Conservation (phyloP, 2,888 invertebrate genomes). For the Gastracanthus pulcherrimus region DNA sequence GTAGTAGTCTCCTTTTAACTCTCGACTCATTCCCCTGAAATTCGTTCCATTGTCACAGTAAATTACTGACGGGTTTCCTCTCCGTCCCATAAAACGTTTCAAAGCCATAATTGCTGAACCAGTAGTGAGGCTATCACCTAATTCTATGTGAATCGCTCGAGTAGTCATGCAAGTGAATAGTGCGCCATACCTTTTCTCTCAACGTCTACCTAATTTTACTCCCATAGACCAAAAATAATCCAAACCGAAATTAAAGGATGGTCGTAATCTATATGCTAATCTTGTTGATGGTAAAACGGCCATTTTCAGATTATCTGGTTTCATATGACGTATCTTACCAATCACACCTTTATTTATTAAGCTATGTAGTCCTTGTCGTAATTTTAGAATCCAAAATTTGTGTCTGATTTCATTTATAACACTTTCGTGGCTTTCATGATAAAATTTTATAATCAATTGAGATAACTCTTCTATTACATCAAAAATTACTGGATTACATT, state of each 20-base stretch:
- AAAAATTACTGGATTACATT: neutral
- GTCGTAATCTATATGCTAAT: too few relatives aligned
- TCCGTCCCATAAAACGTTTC: neutral
- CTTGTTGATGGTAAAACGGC: conserved; percentile 43
- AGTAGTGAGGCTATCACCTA: neutral
- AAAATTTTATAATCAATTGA: neutral
- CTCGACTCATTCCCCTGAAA: neutral
- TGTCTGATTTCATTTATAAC: conserved; percentile 1
- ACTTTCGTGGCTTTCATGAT: neutral
- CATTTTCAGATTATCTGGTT: conserved; percentile 41
- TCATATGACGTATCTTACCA: neutral
- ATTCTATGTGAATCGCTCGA: neutral
- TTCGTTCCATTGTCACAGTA: neutral
- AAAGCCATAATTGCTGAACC: neutral
- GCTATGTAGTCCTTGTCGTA: neutral
- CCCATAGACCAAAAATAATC: too few relatives aligned
- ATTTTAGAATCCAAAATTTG: neutral
- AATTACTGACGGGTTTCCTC: neutral
- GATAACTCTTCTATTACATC: neutral
- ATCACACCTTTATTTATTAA: neutral
- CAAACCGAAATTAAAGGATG: neutral
- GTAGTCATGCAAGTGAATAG: neutral
- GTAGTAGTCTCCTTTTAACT: neutral
- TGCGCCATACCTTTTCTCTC: neutral
- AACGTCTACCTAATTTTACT: neutral